Percentiles rank a stretch among this genome's conserved stretches.
These are phyloP conservation scores for Ariolimax columbianus DNA, from an alignment of 2,888 invertebrate genomes.

Conservation along the genomic window DNA sequence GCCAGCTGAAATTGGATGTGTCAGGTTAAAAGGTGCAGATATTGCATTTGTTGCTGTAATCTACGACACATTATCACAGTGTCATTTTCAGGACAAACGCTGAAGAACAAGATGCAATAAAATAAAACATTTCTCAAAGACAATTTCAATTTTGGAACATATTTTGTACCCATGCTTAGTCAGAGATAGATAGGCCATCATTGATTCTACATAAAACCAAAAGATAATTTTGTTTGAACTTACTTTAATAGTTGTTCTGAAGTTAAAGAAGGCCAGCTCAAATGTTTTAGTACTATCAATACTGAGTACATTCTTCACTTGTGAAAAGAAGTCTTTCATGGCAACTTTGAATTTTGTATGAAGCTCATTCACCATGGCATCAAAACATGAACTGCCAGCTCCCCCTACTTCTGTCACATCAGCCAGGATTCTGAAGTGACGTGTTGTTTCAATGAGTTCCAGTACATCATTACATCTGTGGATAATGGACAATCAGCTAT, in stretches of 20 bases:
- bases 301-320: slow-evolving; percentile 75
- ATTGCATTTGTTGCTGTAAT: too few species aligned
- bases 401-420: slow-evolving; percentile 78
- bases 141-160: too few species aligned
- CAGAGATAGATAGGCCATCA: too few species aligned
- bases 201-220: too few species aligned
- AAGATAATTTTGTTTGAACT: neutral
- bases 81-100: too few species aligned
- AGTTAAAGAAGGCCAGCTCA: slow-evolving; percentile 77
- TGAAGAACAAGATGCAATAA: too few species aligned
- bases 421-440: slow-evolving; percentile 77
- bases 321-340: slow-evolving; percentile 75
- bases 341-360: slow-evolving; percentile 74
- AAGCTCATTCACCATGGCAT: slow-evolving; percentile 77
- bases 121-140: too few species aligned
- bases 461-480: slow-evolving; percentile 78
- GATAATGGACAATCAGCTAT: neutral
- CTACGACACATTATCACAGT: too few species aligned
- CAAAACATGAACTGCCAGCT: slow-evolving; percentile 77
- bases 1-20: too few species aligned
- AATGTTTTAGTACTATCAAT: slow-evolving; percentile 77
- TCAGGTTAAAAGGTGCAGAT: too few species aligned
- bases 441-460: slow-evolving; percentile 78
- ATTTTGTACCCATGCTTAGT: too few species aligned
- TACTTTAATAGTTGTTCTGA: slow-evolving; percentile 78